phyloP scores from a whole-genome alignment of 35 echinoderm and acorn worm genomes.

The Ophioderma brevispina region DNA sequence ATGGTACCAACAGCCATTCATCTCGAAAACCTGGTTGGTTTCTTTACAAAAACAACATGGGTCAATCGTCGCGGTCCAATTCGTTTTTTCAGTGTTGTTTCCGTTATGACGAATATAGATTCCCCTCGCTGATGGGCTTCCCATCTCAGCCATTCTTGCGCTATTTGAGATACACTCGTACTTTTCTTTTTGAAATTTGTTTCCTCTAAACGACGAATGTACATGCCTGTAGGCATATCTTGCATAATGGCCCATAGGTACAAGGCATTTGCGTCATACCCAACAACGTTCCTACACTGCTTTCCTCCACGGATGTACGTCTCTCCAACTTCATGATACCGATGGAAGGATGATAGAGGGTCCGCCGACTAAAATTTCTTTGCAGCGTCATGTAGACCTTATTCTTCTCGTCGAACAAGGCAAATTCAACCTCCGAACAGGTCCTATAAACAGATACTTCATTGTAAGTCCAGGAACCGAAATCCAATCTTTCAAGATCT shows the following conservation, averaged over 20 bases:
- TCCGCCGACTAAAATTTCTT: conserved; percentile 19
- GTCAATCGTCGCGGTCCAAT: neutral
- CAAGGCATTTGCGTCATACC: conserved; percentile 22
- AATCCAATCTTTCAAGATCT: too few species aligned
- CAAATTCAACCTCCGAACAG: neutral
- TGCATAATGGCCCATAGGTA: conserved; percentile 2
- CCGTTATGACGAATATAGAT: too few species aligned
- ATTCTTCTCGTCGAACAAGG: neutral
- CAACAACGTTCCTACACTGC: conserved; percentile 5
- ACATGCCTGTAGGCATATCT: conserved; percentile 17
- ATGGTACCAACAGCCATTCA: conserved; percentile 4
- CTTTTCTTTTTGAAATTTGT: too few species aligned
- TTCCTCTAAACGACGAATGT: neutral
- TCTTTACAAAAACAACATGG: conserved; percentile 17
- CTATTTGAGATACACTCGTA: too few species aligned
- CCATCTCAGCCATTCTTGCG: neutral
- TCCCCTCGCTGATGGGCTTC: neutral
- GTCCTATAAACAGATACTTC: too few species aligned
- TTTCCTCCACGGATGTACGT: conserved; percentile 31
- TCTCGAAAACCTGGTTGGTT: conserved; percentile 13
- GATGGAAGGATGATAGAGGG: conserved; percentile 31
- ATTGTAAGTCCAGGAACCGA: too few species aligned
- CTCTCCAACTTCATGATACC: neutral
- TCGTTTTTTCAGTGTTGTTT: too few species aligned
- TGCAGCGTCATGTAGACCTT: neutral